Base-by-base conservation (phyloP, 2,888 invertebrate genomes). In the Nebria salina region DNA sequence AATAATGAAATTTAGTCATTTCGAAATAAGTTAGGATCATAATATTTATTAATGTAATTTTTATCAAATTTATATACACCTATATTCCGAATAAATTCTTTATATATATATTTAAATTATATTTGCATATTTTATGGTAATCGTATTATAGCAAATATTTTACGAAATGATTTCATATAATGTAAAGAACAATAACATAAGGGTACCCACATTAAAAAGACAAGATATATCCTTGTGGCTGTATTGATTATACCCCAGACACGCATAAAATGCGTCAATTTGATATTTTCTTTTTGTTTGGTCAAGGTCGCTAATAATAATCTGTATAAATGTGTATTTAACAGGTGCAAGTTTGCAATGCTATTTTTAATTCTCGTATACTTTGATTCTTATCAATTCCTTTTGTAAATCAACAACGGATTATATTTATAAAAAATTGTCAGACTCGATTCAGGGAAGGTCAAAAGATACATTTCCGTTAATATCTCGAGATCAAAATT, bases 191-290 rank as follows among this genome's bases (percentile, higher is more conserved):
- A 78, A 74, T 78, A 66, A 65, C 25, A 78, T 78, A 74, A 65
- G 73, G 78, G 78, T 78, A 78, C 78, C 78, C 78, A 73, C 78
- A 78, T 78, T 73, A 42, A 66, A 74, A 41, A 78, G 70, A 72
- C 72, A 77, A 34, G n/a, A 20, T 15, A 72, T 54, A 77, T 64
- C 77, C 72, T 77, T 77, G 77, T 72, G 7, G n/a, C 9, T 72
- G 77, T 72, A 77, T 72, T 64, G 77, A 77, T 77, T 77, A 72
- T 54, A 72, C 72, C 25, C n/a, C 77, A 20, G 25, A 77, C 66
- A 25, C 20, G 64, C 34, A 72, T 43, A 77, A 65, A 77, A 72
- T 77, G 64, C 15, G 70, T 43, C 70, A 72, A 77, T 77, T 77
- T 34, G 34, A 72, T 77, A 54, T 68, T 70, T 76, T 76, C 26